A percentile compares a stretch with the other conserved stretches of the same genome.
These are phyloP conservation scores for Halichoeres trimaculatus DNA, from an alignment of 2,113 vertebrate species.

Conservation along the genomic window DNA sequence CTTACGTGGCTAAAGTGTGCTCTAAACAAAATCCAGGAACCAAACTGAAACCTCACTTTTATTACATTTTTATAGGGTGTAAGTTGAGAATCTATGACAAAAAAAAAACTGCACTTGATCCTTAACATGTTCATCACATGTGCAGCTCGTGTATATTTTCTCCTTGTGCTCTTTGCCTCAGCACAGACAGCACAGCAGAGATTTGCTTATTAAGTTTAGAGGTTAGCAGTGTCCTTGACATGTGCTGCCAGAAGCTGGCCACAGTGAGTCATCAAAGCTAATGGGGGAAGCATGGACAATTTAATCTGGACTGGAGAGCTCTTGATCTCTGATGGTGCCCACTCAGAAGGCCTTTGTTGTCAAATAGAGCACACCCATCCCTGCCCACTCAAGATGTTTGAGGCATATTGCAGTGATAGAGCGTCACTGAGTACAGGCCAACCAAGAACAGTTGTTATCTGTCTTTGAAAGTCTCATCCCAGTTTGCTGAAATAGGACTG, in stretches of 20 bases:
- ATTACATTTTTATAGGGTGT: not conserved
- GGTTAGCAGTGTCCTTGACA: slow-evolving; percentile 78
- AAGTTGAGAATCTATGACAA: slow-evolving; percentile 24
- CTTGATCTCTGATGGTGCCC: slow-evolving; percentile 77
- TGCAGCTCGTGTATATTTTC: slow-evolving; percentile 27
- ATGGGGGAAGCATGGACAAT: slow-evolving; percentile 78
- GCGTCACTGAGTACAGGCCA: slow-evolving; percentile 3
- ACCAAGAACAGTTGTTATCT: slow-evolving; percentile 4
- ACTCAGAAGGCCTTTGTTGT: slow-evolving; percentile 77
- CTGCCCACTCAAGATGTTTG: slow-evolving; percentile 63
- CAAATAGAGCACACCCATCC: slow-evolving; percentile 73
- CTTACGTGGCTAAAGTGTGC: not conserved
- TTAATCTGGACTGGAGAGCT: slow-evolving; percentile 78
- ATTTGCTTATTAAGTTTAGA: slow-evolving; percentile 78
- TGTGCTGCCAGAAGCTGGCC: slow-evolving; percentile 68
- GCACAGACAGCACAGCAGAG: slow-evolving; percentile 57
- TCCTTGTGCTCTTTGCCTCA: slow-evolving; percentile 44
- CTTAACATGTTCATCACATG: slow-evolving; percentile 42
- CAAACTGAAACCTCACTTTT: not conserved
- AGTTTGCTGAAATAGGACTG: slow-evolving; percentile 6
- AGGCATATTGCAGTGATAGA: slow-evolving; percentile 59
- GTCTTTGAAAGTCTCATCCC: not conserved
- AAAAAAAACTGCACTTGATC: slow-evolving; percentile 35
- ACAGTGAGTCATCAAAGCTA: slow-evolving; percentile 78
- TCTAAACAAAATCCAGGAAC: not conserved